phyloP scores from a whole-genome alignment of 2,888 invertebrate species.

The Eristalis arbustorum region DNA sequence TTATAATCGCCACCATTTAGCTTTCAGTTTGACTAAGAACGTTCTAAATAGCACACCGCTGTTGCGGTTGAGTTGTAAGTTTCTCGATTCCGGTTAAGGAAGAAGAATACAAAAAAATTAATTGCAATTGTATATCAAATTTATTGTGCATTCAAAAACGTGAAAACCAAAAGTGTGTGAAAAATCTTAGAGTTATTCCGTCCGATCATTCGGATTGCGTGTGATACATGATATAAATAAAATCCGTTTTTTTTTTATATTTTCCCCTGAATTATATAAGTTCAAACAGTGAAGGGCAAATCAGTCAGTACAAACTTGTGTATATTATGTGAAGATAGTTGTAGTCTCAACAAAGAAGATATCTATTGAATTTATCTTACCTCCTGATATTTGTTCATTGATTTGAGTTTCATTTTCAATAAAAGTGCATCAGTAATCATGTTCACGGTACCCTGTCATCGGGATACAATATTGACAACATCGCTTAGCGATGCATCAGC shows the following conservation, averaged over 20 bases:
- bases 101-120: not conserved
- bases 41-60: constrained; percentile 13
- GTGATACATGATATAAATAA: not conserved
- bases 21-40: constrained; percentile 56
- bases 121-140: not conserved
- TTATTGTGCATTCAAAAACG: not conserved
- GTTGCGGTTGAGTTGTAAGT: not conserved
- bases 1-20: constrained; percentile 39
- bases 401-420: not conserved
- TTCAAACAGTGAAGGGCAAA: constrained; percentile 4
- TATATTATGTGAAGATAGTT: not conserved
- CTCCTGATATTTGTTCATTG: not conserved
- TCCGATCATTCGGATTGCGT: not conserved
- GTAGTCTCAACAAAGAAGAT: not conserved
- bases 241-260: not conserved
- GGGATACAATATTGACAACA: constrained; percentile 81
- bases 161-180: not conserved
- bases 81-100: not conserved
- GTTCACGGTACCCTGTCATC: constrained; percentile 80
- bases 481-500: constrained; percentile 86
- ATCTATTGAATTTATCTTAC: not conserved
- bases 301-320: not conserved
- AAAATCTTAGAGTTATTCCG: not conserved
- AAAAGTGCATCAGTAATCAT: constrained; percentile 71
- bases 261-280: not conserved